phyloP scores from a whole-genome alignment of 2,888 invertebrate species.

The Listrodromus nycthemerus region DNA sequence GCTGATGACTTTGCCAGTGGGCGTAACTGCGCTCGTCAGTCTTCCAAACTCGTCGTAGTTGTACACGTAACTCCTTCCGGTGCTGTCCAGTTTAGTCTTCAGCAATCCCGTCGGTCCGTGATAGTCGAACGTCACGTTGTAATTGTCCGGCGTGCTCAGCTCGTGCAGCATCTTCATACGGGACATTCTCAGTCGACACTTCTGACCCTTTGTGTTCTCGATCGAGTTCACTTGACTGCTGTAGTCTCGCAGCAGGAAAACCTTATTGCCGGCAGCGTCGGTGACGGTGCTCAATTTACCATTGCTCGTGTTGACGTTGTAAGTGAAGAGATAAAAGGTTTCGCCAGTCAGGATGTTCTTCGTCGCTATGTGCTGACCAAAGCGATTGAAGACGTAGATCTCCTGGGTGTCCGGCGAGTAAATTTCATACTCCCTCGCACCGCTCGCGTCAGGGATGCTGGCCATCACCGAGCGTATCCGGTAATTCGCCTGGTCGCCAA shows the following conservation, averaged over 20 bases:
- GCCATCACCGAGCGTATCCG: constrained; percentile 95
- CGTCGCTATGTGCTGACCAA: constrained; percentile 97
- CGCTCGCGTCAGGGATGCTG: constrained; percentile 94
- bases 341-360: constrained; percentile 98
- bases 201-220: constrained; percentile 96
- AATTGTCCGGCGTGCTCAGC: constrained; percentile 95
- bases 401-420: constrained; percentile 98
- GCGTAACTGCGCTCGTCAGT: constrained; percentile 95
- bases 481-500: constrained; percentile 97
- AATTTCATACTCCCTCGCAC: constrained; percentile 95
- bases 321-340: constrained; percentile 96
- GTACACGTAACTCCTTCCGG: constrained; percentile 96
- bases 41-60: constrained; percentile 98
- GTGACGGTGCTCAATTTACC: constrained; percentile 97
- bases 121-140: constrained; percentile 97
- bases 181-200: constrained; percentile 95
- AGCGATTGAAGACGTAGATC: constrained; percentile 96
- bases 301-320: constrained; percentile 98
- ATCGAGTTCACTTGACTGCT: constrained; percentile 96
- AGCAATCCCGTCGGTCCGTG: constrained; percentile 95
- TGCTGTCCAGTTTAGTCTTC: constrained; percentile 95
- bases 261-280: constrained; percentile 96
- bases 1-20: constrained; percentile 97
- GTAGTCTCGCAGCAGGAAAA: constrained; percentile 93
- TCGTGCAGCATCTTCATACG: constrained; percentile 96